phyloP scores from a whole-genome alignment of 1,140 invertebrate genomes.

The Zaprionus camerounensis region DNA sequence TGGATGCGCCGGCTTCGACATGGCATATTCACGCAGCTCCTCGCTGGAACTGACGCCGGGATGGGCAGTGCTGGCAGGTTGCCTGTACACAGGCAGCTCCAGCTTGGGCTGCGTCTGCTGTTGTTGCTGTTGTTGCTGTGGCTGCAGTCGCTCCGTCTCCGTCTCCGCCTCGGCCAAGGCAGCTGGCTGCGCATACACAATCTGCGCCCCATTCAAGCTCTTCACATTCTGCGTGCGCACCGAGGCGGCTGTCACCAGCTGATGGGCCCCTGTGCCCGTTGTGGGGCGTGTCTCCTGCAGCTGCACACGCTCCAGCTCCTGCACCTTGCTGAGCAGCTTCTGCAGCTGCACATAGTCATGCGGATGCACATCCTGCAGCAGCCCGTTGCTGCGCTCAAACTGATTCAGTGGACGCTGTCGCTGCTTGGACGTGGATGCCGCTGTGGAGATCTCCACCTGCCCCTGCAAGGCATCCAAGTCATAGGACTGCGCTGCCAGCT shows the following conservation, averaged over 20 bases:
- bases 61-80: conserved; percentile 11
- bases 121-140: too few relatives aligned
- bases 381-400: conserved; percentile 71
- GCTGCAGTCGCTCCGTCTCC: too few relatives aligned
- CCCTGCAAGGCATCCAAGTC: not conserved
- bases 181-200: conserved; percentile 67
- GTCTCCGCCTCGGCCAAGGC: too few relatives aligned
- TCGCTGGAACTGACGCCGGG: conserved; percentile 61
- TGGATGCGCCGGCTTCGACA: conserved; percentile 64
- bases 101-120: conserved; percentile 51
- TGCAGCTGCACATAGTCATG: conserved; percentile 80
- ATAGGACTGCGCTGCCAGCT: conserved; percentile 35
- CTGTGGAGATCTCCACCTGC: conserved; percentile 72
- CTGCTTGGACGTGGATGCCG: conserved; percentile 65
- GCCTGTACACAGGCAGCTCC: conserved; percentile 63
- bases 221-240: conserved; percentile 69
- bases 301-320: conserved; percentile 81
- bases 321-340: conserved; percentile 78
- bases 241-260: conserved; percentile 69
- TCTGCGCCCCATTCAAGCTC: conserved; percentile 64
- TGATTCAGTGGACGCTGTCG: conserved; percentile 38
- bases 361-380: conserved; percentile 69
- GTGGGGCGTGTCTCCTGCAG: conserved; percentile 48
- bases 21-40: conserved; percentile 69
- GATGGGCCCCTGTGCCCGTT: conserved; percentile 4